Evolutionary conservation across 2,888 invertebrate genomes (phyloP).

Genomic region (Stenolophus ochropezus): DNA sequence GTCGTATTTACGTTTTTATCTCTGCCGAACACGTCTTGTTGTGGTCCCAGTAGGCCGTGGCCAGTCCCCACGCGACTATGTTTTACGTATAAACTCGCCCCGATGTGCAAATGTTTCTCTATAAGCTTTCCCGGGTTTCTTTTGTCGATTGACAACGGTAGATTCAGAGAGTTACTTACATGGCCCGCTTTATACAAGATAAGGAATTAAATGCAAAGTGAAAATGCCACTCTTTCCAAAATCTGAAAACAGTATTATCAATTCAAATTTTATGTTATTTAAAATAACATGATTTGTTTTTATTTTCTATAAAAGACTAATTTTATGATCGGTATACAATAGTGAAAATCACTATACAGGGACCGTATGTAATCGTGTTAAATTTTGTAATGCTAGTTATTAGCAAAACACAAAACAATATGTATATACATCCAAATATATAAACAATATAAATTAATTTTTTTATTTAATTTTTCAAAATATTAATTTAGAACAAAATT

Average conservation of each 20-base stretch:
- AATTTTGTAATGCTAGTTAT: no score
- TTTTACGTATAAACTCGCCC: slow-evolving; percentile 16
- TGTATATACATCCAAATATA: no score
- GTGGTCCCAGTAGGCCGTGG: slow-evolving; percentile 10
- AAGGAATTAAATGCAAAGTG: background rate
- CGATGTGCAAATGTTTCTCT: slow-evolving; percentile 22
- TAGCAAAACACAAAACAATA: no score
- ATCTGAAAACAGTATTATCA: background rate
- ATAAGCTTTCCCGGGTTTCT: slow-evolving; percentile 2
- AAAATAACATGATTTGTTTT: no score
- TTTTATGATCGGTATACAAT: no score
- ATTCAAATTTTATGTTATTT: no score
- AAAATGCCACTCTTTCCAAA: background rate
- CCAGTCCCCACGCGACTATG: background rate
- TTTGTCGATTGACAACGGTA: slow-evolving; percentile 32
- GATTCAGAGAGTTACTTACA: background rate
- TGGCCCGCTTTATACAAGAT: background rate
- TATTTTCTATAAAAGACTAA: no score
- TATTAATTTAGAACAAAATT: no score
- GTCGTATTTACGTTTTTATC: slow-evolving; percentile 36
- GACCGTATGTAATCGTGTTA: no score
- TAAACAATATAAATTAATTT: no score
- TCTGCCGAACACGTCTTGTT: slow-evolving; percentile 7
- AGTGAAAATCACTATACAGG: no score
- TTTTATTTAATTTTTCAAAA: no score